These are phyloP conservation scores for Odocoileus virginianus DNA, from an alignment of 2,113 vertebrate species.

Conservation along the genomic window DNA sequence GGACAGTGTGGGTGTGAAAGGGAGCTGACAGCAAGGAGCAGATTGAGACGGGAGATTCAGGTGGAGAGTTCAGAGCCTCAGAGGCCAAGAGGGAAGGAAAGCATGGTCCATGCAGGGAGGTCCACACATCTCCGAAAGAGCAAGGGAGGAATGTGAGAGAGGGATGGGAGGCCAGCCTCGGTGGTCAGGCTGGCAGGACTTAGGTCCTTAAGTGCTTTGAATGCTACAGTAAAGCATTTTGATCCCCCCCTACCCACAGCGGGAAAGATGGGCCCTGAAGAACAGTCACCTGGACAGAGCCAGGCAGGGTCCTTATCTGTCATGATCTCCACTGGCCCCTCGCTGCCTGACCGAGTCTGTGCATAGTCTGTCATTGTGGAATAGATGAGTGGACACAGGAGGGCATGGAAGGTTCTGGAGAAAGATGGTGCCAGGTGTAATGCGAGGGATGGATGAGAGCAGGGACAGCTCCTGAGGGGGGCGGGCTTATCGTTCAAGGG, in stretches of 20 bases:
- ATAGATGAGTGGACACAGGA: background rate
- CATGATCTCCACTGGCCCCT: background rate
- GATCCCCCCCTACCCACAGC: background rate
- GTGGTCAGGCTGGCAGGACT: too few relatives aligned
- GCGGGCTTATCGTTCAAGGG: background rate
- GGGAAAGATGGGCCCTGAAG: background rate
- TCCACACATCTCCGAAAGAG: rapidly evolving
- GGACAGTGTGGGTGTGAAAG: background rate
- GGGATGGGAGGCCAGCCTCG: background rate
- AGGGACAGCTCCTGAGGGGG: background rate
- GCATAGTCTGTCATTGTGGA: background rate
- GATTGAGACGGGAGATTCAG: background rate
- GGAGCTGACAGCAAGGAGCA: background rate
- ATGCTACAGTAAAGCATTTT: background rate
- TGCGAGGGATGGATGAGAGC: background rate
- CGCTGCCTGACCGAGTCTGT: background rate
- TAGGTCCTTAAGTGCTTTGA: background rate
- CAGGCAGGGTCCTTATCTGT: background rate
- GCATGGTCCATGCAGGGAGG: rapidly evolving
- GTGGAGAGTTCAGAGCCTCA: too few relatives aligned
- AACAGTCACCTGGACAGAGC: background rate
- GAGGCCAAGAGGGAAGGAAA: background rate
- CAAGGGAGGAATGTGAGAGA: rapidly evolving
- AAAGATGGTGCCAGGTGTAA: background rate
- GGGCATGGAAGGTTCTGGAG: background rate